Base-by-base conservation (phyloP, 2,113 vertebrate genomes). In the Pomatorhinus ruficollis region DNA sequence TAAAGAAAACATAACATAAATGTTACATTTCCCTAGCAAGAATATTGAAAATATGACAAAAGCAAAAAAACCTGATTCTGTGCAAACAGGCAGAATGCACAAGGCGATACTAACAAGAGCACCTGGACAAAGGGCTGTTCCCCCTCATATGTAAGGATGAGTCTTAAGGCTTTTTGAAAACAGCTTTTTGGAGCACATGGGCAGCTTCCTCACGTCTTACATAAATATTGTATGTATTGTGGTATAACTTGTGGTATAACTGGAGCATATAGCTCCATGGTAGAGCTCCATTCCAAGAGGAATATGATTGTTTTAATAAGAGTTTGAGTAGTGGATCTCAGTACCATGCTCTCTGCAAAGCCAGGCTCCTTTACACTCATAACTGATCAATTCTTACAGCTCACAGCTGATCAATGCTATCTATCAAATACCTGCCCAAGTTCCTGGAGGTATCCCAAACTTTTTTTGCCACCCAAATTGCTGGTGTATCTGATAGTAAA, bases 61-160 rank as follows among this genome's bases (percentile, higher is more conserved):
- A 76, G 23, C 7, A 77, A 63, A 76, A 68, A 23, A 18, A 27
- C 22, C 22, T n/a, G 11, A 61, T 68, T 30, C 53, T 76, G 28
- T 42, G 25, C 6, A 13, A 65, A 77, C 15, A 78, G 39, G 24
- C 21, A n/a, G 21, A 88, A 85, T 24, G 24, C 17, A 47, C 11
- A n/a, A 31, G 14, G 9, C 21, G 27, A 44, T 25, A 42, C 18
- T 19, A 7, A 8, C 0, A 1, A 40, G 15, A 52, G 13, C 21
- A 6, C 20, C 19, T 47, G 25, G 81, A 57, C 9, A 72, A 11
- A 82, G 8, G 30, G 10, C 50, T 76, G 2, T 10, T 90, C 28
- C n/a, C 94, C 40, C 60, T 79, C 23, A 2, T 22, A 54, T 0
- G 0, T 1, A 44, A 47, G 27, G 45, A 27, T 31, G 19, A 81